phyloP scores from a whole-genome alignment of 1,140 invertebrate genomes.

The Agrilus planipennis region DNA sequence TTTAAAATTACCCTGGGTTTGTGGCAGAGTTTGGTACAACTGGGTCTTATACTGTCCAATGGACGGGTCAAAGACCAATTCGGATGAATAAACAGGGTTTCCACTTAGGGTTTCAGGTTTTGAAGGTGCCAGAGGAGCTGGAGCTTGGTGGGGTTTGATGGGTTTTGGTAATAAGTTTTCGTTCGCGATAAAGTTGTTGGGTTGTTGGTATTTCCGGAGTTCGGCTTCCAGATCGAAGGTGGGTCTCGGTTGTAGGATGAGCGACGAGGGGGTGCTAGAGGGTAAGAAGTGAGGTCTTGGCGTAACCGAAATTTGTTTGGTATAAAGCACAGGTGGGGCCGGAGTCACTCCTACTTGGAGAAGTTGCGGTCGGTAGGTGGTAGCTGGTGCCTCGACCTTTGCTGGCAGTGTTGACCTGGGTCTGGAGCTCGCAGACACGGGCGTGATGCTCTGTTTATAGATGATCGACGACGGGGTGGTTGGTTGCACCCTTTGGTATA shows the following conservation, averaged over 20 bases:
- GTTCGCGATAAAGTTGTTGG: conserved; percentile 42
- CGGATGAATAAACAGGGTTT: conserved; percentile 53
- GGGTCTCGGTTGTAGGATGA: conserved; percentile 30
- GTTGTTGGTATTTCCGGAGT: conserved; percentile 64
- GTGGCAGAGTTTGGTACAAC: conserved; percentile 61
- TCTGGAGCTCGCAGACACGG: conserved; percentile 37
- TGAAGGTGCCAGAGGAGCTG: conserved; percentile 27
- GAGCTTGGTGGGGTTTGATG: conserved; percentile 25
- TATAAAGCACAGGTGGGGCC: conserved; percentile 43
- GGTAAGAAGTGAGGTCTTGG: conserved; percentile 24
- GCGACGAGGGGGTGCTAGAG: conserved; percentile 33
- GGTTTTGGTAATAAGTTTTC: conserved; percentile 32
- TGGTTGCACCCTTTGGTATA: conserved; percentile 17
- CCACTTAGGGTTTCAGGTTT: conserved; percentile 29
- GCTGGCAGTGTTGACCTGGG: conserved; percentile 44
- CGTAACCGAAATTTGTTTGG: conserved; percentile 34
- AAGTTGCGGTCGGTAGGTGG: conserved; percentile 50
- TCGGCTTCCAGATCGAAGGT: conserved; percentile 59
- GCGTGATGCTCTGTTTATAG: conserved; percentile 36
- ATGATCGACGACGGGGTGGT: conserved; percentile 28
- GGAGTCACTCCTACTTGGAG: conserved; percentile 46
- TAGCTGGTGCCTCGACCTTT: no score
- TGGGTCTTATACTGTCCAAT: conserved; percentile 70
- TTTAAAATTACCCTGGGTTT: conserved; percentile 55
- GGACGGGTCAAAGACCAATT: conserved; percentile 63